Base-by-base conservation (phyloP, 2,888 invertebrate species). In the Nomada goodeniana region DNA sequence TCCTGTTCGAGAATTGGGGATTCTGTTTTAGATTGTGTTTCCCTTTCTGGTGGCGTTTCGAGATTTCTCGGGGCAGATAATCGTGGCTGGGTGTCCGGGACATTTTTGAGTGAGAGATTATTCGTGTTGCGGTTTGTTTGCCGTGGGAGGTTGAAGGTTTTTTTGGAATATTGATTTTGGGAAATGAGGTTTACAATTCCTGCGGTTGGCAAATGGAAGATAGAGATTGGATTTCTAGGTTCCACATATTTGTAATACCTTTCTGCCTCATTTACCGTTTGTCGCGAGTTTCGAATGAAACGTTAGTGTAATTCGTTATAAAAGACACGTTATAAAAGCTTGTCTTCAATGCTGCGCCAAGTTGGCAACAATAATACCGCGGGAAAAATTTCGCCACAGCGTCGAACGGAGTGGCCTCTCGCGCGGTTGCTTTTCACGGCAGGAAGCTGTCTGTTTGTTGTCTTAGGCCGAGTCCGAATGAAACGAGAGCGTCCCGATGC, bases 371-470 rank as follows among this genome's bases (percentile, higher is more conserved):
- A 50, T 53, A 64, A 57, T 55, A 23, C 2, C 18, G 44, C 1
- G 42, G 23, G 15, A 76, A 70, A 68, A 78, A 61, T 82, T 69
- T 68, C 26, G 65, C 69, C 59, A 55, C 11, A 29, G 36, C 70
- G 72, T 29, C 68, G 50, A 29, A 57, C 26, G 59, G 29, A 50
- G 53, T 68, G 63, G 47, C 9, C 59, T 57, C 80, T 70, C 52
- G 65, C 36, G 52, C 18, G 26, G 65, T 63, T 52, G 72, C 82
- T 86, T 81, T 85, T 79, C 86, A 84, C 82, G 77, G 83, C 90
- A 89, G 91, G 91, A 91, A 91, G 85, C 85, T 80, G 85, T 81
- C 78, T 91, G 91, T 92, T 92, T 92, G 91, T 92, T 92, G 90
- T 92, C 89, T 91, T 91, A 92, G 91, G 91, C 86, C 88, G 86